Evolutionary conservation across 2,113 vertebrate genomes (phyloP), one percentile per base, ranked within the genome.

Genomic region (crab-eating macaque (Macaca fascicularis)): DNA sequence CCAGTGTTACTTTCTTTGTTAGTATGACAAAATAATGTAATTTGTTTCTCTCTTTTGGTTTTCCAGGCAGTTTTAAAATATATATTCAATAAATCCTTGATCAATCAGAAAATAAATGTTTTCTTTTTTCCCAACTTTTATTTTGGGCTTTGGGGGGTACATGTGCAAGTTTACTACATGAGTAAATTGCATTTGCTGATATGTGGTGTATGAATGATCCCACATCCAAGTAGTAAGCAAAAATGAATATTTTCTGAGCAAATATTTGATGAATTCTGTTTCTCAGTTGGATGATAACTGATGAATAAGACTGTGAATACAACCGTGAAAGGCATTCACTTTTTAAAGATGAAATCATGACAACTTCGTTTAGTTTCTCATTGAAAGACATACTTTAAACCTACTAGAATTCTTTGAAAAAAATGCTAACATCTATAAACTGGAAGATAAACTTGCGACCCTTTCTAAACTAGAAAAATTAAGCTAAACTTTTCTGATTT

Each of bases 391-490:
- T n/a, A 59, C 91, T 94, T 79, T 94, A 35, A 97, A 78, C 23
- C 64, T 55, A n/a, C n/a, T 25, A 85, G n/a, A 45, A 69, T 35
- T 85, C 38, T 89, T 55, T 81, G 11, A 40, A 35, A 17, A 64
- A 61, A 82, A 55, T 19, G 27, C 38, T 90, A 90, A 52, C 55
- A 30, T 83, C 20, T 82, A 20, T 79, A 88, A 97, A 93, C 19
- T 97, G 20, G n/a, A 90, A 95, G 23, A 61, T 40, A 95, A 84
- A 43, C 16, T 55, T 93, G 8, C 80, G 70, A 80, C 75, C 79
- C 40, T 80, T 64, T 92, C 61, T 45, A 91, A 95, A 88, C 40
- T 70, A 95, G 86, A 91, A 97, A 95, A 94, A 43, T 75, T 52
- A 80, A 90, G 45, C 67, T 86, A 88, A 87, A 69, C 16, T 84